phyloP scores from a whole-genome alignment of 2,797 vertebrate genomes.

The Vespertilio murinus region DNA sequence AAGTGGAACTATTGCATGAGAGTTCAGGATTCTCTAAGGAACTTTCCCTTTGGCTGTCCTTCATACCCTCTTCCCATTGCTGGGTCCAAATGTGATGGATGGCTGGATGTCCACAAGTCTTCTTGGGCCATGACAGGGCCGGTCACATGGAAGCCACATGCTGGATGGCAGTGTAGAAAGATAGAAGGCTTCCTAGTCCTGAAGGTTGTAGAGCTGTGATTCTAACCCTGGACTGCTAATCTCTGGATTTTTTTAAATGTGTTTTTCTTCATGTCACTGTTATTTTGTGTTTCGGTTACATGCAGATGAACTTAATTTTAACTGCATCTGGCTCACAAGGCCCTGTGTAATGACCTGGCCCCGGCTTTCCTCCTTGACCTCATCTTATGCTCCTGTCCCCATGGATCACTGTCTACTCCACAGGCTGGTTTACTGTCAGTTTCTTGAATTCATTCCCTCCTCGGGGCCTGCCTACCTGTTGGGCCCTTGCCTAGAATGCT shows the following conservation, averaged over 20 bases:
- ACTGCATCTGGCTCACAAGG: neutral
- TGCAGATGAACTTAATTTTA: conserved; percentile 48
- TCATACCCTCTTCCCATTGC: neutral
- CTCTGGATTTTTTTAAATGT: neutral
- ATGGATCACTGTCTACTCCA: neutral
- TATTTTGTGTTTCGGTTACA: neutral
- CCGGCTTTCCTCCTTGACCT: neutral
- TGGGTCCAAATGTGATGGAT: neutral
- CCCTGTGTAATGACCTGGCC: neutral
- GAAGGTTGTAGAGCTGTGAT: neutral
- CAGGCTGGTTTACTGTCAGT: neutral
- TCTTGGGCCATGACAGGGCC: neutral
- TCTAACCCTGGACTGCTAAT: neutral
- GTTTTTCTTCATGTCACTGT: neutral
- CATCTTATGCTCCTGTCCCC: neutral
- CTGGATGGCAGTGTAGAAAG: neutral
- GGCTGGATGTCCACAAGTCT: neutral
- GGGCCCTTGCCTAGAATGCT: neutral
- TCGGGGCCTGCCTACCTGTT: neutral
- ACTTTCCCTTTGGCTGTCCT: neutral
- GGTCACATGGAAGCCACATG: neutral
- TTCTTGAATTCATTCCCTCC: neutral
- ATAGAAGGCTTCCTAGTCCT: neutral
- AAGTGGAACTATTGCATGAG: neutral
- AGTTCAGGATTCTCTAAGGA: neutral